Evolutionary conservation across 2,113 vertebrate genomes (phyloP), one percentile per base, ranked within the genome.

Genomic region (Stigmatopora nigra): DNA sequence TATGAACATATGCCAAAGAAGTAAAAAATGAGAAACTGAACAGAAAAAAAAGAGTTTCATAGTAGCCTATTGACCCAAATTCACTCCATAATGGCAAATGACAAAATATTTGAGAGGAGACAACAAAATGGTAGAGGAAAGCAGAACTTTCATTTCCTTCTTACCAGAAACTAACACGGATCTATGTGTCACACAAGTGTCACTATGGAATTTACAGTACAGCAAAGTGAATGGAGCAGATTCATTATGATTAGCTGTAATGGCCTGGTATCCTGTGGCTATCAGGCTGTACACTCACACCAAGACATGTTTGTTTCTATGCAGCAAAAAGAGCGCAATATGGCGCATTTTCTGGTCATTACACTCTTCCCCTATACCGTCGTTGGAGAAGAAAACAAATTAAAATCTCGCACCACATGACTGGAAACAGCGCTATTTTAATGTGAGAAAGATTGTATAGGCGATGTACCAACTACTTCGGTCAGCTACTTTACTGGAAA

Each of bases 321-420:
- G 61, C 52, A 70, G 49, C 60, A 58, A 35, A 55, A 78, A 66
- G 75, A 71, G 66, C 60, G 35, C 71, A 81, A 68, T 72, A 61
- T 67, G 69, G 49, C 13, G 11, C 3, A 0, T 49, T 19, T 59
- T 47, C 44, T 46, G 41, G 68, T 83, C 71, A 70, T 78, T 81
- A 78, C 25, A 19, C 62, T 57, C 81, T 63, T 63, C 53, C 65
- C 67, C 61, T 41, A 31, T 31, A 31, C 25, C 25, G 65, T 71
- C 66, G 71, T 61, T 60, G 68, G 53, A 45, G 60, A 57, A 70
- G 46, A 64, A 35, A 70, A 55, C 19, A 60, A n/a, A 61, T 69
- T 61, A n/a, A 58, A 68, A 67, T 61, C 71, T 61, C 14, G 58
- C 56, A 22, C 48, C 13, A 47, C 53, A 12, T 53, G 51, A 53